A percentile compares a stretch with the other conserved stretches of the same genome.
Evolutionary conservation across 2,113 vertebrate genomes (phyloP).

Genomic region (Neolamprologus brichardi): DNA sequence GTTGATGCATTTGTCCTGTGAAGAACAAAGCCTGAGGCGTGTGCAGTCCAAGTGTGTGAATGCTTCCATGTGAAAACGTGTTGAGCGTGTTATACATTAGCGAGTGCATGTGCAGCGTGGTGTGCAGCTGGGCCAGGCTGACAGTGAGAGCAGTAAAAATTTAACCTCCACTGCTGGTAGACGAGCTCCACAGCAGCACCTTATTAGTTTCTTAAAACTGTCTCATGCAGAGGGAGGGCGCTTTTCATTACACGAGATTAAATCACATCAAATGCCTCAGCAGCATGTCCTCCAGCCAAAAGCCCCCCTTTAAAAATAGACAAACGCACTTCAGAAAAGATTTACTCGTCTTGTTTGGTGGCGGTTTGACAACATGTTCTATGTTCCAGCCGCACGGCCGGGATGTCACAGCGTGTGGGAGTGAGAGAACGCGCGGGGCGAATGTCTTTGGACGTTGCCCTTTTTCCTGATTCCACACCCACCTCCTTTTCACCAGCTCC

Average conservation of each 20-base stretch:
- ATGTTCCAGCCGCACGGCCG: conserved; percentile 26
- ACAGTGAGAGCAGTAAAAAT: conserved; percentile 8
- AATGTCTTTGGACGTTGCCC: conserved; percentile 70
- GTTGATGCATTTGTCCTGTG: not conserved
- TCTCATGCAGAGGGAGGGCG: not conserved
- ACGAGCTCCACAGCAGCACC: conserved; percentile 22
- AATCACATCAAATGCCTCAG: conserved; percentile 59
- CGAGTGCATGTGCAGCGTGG: not conserved
- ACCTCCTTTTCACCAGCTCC: conserved; percentile 76
- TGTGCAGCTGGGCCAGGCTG: not conserved
- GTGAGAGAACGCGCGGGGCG: not conserved
- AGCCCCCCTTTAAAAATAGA: conserved; percentile 53
- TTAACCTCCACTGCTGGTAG: conserved; percentile 42
- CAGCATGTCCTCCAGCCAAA: conserved; percentile 40
- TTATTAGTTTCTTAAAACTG: conserved; percentile 37
- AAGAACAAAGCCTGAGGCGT: not conserved
- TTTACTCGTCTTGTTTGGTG: conserved; percentile 53
- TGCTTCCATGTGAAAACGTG: not conserved
- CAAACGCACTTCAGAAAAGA: conserved; percentile 57
- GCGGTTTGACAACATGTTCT: conserved; percentile 59
- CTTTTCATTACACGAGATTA: conserved; percentile 69
- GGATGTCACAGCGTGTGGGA: conserved; percentile 45
- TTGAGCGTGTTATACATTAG: not conserved
- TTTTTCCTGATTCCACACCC: conserved; percentile 74
- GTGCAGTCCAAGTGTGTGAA: not conserved